Conservation (phyloP, 2,888 invertebrate species). For the Aspidiotus destructor region DNA sequence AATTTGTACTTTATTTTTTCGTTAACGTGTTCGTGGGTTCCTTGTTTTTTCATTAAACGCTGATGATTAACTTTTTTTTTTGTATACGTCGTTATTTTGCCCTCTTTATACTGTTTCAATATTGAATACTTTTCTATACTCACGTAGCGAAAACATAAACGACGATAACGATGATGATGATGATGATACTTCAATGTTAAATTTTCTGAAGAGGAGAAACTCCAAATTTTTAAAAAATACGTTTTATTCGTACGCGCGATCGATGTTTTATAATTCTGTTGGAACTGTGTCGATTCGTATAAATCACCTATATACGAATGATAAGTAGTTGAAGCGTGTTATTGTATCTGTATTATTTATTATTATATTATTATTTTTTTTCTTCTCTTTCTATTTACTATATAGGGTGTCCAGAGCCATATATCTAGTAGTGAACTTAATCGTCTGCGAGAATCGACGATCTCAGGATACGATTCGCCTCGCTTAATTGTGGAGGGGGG, state of each 20-base stretch:
- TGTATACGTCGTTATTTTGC: not conserved
- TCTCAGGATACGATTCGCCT: slow-evolving; percentile 4
- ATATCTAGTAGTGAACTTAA: not conserved
- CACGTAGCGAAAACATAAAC: too few relatives aligned
- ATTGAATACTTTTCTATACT: too few relatives aligned
- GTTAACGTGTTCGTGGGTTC: slow-evolving; percentile 2
- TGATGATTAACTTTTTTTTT: not conserved
- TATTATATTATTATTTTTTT: too few relatives aligned
- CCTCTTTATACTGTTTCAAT: not conserved
- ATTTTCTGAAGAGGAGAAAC: too few relatives aligned
- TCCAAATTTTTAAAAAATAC: too few relatives aligned
- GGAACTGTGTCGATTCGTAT: not conserved
- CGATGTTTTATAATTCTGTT: not conserved
- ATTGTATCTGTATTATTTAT: not conserved
- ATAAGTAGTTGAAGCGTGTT: not conserved
- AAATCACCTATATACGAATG: too few relatives aligned
- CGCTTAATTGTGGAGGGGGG: slow-evolving; percentile 1
- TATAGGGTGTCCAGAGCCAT: not conserved
- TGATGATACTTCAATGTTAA: too few relatives aligned
- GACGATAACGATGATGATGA: too few relatives aligned
- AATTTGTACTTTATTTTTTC: slow-evolving; percentile 6
- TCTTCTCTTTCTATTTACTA: not conserved
- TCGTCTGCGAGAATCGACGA: slow-evolving; percentile 4
- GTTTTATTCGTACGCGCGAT: not conserved
- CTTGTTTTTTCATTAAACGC: not conserved